Base-by-base conservation (phyloP, 2,797 vertebrate genomes). In the Eutrigla gurnardus region DNA sequence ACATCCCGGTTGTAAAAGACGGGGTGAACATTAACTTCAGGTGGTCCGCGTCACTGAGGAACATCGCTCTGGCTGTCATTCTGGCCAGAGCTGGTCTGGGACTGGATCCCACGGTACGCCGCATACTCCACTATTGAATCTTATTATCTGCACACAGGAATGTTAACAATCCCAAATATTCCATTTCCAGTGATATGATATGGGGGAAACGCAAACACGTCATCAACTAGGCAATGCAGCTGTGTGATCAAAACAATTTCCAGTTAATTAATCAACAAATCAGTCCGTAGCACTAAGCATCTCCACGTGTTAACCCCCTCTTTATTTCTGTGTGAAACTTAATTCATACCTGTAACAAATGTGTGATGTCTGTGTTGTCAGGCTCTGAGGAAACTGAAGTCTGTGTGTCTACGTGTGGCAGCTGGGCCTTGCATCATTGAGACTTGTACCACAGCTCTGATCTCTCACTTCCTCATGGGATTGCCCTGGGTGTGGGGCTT, bases 401-500 rank as follows among this genome's bases (percentile, higher is more conserved):
- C 89, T 0, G 97, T 98, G 66, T 99, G 97, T 73, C 2, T 97
- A 4, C 94, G 97, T 39, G 90, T 99, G 67, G 96, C 96, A 25
- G 54, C 93, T 0, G 96, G 96, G 40, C 98, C 98, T 0, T 99
- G 97, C 82, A 32, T 93, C 13, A 81, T 92, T 0, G 98, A 99
- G 81, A 93, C 97, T 0, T 94, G 93, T 73, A 85, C 94, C 6
- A 87, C 93, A 50, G 97, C 97, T n/a, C 74, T 96, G 75, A 81
- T 97, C 39, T 95, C 96, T 45, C 93, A 96, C 85, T 95, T 96
- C 75, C 91, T 99, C 73, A 88, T 99, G 95, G 93, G 79, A 6
- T 88, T 99, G 66, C 97, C 98, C 1, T 97, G 97, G 97, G 94
- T 95, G 3, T 99, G 98, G 98, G 96, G 93, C 77, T 99, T 98